Conservation (phyloP, 1,140 invertebrate species). For the Heliconius eleuchia region DNA sequence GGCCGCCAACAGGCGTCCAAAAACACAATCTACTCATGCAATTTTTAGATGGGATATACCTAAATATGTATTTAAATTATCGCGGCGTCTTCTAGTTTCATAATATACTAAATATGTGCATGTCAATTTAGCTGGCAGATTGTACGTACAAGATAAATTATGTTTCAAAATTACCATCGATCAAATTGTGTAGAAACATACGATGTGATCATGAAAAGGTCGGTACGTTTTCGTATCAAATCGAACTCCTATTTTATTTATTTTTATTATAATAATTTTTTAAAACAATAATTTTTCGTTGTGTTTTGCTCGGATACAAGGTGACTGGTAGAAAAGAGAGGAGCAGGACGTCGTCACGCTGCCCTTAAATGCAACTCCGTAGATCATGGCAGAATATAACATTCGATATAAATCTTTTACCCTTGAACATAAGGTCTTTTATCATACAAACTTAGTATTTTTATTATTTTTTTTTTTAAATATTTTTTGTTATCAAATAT, state of each 20-base stretch:
- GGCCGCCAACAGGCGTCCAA: constrained; percentile 29
- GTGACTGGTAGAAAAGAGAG: background rate
- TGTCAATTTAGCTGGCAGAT: background rate
- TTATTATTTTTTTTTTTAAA: too few relatives aligned
- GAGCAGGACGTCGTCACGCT: background rate
- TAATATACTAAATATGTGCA: background rate
- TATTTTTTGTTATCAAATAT: background rate
- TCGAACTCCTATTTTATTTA: background rate
- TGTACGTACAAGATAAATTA: background rate
- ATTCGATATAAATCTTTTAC: background rate
- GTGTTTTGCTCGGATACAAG: background rate
- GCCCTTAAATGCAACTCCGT: background rate
- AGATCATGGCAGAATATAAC: background rate
- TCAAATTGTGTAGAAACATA: background rate
- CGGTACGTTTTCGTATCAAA: background rate
- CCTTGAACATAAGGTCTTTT: too few relatives aligned
- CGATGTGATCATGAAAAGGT: background rate
- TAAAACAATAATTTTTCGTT: background rate
- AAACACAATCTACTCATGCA: constrained; percentile 26
- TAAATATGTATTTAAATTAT: background rate
- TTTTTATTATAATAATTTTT: background rate
- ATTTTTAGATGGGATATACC: constrained; percentile 2
- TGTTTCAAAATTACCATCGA: background rate
- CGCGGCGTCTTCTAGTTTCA: background rate
- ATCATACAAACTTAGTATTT: too few relatives aligned